Base-by-base conservation (phyloP, 2,888 invertebrate species). In the Cryptophagus acutangulus region DNA sequence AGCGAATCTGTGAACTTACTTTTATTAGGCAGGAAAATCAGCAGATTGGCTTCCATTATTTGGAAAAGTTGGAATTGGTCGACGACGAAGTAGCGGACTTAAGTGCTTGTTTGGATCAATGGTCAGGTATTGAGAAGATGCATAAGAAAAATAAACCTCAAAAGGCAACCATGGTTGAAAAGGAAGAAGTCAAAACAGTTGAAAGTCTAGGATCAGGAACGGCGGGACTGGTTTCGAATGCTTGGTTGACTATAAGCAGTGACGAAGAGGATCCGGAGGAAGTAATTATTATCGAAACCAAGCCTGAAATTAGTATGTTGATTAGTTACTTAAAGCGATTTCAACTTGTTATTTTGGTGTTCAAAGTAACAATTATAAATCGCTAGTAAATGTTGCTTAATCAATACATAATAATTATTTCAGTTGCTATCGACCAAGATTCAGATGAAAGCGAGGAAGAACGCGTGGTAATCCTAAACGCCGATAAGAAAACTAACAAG, bases 361-460 rank as follows among this genome's bases (percentile, higher is more conserved):
- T 26, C 10, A 26, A 26, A n/a, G n/a, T 26, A 26, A 26, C n/a
- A n/a, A 3, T 3, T 4, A 6, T 26, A 13, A 12, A 13, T n/a
- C n/a, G 9, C n/a, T 13, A 26, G 12, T 26, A 4, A 26, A 26
- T 8, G 26, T n/a, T 26, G 9, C n/a, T 3, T 26, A 26, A 20
- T 20, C 20, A 26, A 26, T 4, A 26, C 26, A 26, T 26, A 3
- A n/a, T n/a, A n/a, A n/a, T n/a, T n/a, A n/a, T n/a, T 6, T n/a
- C 26, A 26, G 26, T 3, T 26, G 26, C 4, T 26, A 13, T 3
- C n/a, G 26, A 26, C 12, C 9, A 5, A 20, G 20, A 20, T 20
- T n/a, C n/a, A 20, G 31, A 31, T 43, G 62, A 58, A 26, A 70
- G 70, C 47, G 71, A 71, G 59, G 70, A 70, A 52, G 68, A 69